Base-by-base conservation (phyloP, 2,888 invertebrate genomes). In the Seira sanloemensis region DNA sequence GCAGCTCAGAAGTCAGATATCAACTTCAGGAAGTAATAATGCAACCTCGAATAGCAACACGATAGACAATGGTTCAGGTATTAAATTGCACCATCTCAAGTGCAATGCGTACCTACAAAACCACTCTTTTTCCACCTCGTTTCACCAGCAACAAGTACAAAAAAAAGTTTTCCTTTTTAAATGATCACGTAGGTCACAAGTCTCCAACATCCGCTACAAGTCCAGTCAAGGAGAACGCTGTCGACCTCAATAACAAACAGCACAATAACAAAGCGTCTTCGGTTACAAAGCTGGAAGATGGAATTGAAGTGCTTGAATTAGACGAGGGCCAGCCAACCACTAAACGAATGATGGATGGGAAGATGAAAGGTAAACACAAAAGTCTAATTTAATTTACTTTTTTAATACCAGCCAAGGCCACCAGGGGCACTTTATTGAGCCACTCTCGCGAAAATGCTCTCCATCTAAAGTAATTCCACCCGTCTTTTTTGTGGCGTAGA, bases 221-320 rank as follows among this genome's bases (percentile, higher is more conserved):
- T 0, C 87, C 85, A 7, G 81, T 85, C 1, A 85, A 87, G 68
- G 87, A 87, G 24, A 85, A 76, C 21, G 68, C 79, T 16, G 9
- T 72, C 18, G 85, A 79, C 18, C 74, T 54, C 23, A 79, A 74
- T 26, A 23, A 78, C 74, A 26, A 86, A 75, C 79, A 84, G 54
- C 78, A 78, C 27, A 78, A 67, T 65, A 81, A 74, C 81, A 85
- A 82, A 27, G 27, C 80, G 23, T 82, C 84, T 23, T 84, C 84
- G 1, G 79, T 84, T 2, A 72, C 84, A n/a, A 88, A 89, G 73
- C 86, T 89, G 24, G 89, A 89, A 58, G 89, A 89, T 81, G 89
- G 88, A 74, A 86, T 89, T 76, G 89, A 89, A 86, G 88, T 89
- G 72, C 78, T 89, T 37, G 88, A 89, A 73, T 85, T 89, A 67